Base-by-base conservation (phyloP, 2,888 invertebrate species). In the Sericinus montela region DNA sequence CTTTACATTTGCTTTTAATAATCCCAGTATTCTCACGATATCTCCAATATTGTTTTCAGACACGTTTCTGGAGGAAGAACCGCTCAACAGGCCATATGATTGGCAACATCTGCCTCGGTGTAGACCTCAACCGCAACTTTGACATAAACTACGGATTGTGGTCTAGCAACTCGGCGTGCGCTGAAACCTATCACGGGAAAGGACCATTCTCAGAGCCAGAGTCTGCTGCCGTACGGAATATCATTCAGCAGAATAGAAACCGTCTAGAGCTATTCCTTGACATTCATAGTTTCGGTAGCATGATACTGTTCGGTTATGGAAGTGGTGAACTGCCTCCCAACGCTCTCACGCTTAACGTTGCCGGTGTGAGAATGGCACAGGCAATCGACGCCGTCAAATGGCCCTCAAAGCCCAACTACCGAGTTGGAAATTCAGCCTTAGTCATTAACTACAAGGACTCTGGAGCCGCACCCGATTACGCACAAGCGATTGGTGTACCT, bases 81-180 rank as follows among this genome's bases (percentile, higher is more conserved):
- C 90, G 93, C 0, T 56, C 75, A 0, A 71, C 68, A 3, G 74
- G 74, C 16, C 70, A 70, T 46, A 48, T 65, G 19, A 6, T 40
- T 7, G 60, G 65, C 0, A 57, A 72, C 44, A 0, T 61, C 0
- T 95, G 95, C 61, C 58, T 72, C 9, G 95, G 96, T 0, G 92
- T 92, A 0, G 95, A 96, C 65, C 90, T 92, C 0, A 95, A 95
- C 73, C 84, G 95, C 8, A 95, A 95, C 77, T 95, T 93, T 61
- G 93, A 89, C 48, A 89, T 90, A 58, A 80, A 91, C 52, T 95
- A 94, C 94, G 92, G 90, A 1, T 80, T 89, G 1, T 71, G 67
- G 0, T 83, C 85, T 34, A 91, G 91, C 55, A 57, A 40, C 54
- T 70, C 64, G 43, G 89, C 83, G 1, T 95, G 94, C 67, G 55